These are phyloP conservation scores for Leucophenga montana DNA, from an alignment of 2,888 invertebrate genomes.

Conservation along the genomic window DNA sequence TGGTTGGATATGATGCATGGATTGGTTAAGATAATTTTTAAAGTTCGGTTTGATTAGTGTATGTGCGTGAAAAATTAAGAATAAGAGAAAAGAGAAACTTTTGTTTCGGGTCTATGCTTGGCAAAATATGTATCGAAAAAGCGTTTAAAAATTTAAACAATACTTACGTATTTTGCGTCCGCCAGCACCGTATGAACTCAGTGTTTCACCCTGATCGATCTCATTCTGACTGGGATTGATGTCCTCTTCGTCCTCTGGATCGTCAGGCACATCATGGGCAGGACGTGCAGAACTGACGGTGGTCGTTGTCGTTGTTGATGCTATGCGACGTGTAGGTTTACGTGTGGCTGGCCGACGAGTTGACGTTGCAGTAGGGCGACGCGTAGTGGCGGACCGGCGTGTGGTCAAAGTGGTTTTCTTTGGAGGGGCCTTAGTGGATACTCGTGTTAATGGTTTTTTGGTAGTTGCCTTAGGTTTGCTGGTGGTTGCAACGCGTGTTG, in stretches of 20 bases:
- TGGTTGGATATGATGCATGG: constrained; percentile 20
- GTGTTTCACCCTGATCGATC: constrained; percentile 59
- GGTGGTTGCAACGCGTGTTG: constrained; percentile 54
- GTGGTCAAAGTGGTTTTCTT: constrained; percentile 63
- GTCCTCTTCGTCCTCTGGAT: constrained; percentile 69
- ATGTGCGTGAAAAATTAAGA: constrained; percentile 52
- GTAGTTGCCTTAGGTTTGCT: constrained; percentile 65
- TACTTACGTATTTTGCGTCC: constrained; percentile 72
- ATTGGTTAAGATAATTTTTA: constrained; percentile 19
- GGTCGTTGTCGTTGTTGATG: constrained; percentile 69
- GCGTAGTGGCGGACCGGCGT: constrained; percentile 56
- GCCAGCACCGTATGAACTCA: constrained; percentile 56
- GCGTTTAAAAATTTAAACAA: constrained; percentile 18
- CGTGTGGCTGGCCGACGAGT: constrained; percentile 71
- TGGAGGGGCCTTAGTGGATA: constrained; percentile 63
- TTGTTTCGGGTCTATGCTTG: constrained; percentile 61
- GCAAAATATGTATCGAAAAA: constrained; percentile 38
- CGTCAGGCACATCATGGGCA: constrained; percentile 63
- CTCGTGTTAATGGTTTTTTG: constrained; percentile 67
- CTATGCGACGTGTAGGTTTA: constrained; percentile 63
- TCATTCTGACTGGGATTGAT: constrained; percentile 67
- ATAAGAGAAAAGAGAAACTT: constrained; percentile 54
- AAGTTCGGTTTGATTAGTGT: constrained; percentile 34
- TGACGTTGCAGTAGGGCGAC: constrained; percentile 69
- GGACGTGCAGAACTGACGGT: constrained; percentile 61